Base-by-base conservation (phyloP, 2,797 vertebrate genomes). In the Pristis pectinata region DNA sequence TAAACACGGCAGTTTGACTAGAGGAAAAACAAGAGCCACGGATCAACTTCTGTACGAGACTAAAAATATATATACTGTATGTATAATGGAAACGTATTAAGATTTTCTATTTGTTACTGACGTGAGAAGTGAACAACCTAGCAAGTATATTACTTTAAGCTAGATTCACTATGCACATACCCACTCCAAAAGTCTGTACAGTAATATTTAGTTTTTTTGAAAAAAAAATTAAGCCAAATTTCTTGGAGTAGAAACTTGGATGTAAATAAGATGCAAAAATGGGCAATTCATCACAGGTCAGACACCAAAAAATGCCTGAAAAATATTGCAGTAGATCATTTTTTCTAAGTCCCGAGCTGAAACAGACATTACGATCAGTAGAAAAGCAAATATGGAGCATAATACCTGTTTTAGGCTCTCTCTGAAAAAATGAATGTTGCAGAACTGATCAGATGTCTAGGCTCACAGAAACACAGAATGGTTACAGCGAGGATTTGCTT, bases 1-100 rank as follows among this genome's bases (percentile, higher is more conserved):
- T 95, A 99, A 96, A 13, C 98, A 98, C 0, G 99, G 98, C 96
- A 99, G 98, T 95, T 98, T 98, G 67, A 98, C 99, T 99, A 96
- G 44, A 0, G 11, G 95, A 80, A 95, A 95, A 92, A 95, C 95
- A 70, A 91, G 96, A 95, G 96, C n/a, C n/a, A n/a, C n/a, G 94
- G 22, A 94, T 87, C 49, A 49, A 61, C 74, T 30, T 44, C 15
- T 10, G 22, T n/a, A 17, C 30, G 94, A 64, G 49, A 64, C 56
- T 44, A 94, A 82, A 70, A 24, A 49, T 83, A 80, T 80, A 72
- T 1, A 61, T 80, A 59, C n/a, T n/a, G n/a, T n/a, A n/a, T n/a
- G n/a, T n/a, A 34, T 53, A 89, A 61, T 56, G n/a, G 85, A 87
- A 61, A 87, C 11, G 15, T 61, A n/a, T 53, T 61, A 34, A 59